Conservation (phyloP, 1,140 invertebrate genomes). For the Trissolcus basalis region DNA sequence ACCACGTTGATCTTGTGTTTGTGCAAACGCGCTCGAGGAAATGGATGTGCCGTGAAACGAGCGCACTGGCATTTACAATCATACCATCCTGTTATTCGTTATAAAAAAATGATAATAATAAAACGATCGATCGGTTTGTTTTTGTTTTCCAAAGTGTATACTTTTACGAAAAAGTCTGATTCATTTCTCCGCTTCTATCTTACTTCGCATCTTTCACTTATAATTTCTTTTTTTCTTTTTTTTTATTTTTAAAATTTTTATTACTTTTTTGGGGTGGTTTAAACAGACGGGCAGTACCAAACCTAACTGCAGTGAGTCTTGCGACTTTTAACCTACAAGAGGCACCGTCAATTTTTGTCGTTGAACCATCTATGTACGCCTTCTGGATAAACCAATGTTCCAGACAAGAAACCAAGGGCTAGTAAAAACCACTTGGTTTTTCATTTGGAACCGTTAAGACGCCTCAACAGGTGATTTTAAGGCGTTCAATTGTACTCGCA, state of each 20-base stretch:
- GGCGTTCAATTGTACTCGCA: not conserved
- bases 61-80: slow-evolving; percentile 1
- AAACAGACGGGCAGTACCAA: not conserved
- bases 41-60: slow-evolving; percentile 5
- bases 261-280: slow-evolving; percentile 16
- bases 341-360: slow-evolving; percentile 19
- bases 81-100: slow-evolving; percentile 12
- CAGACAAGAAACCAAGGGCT: slow-evolving; percentile 10
- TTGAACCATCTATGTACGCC: slow-evolving; percentile 8
- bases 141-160: slow-evolving; percentile 25
- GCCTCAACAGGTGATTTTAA: slow-evolving; percentile 10
- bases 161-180: slow-evolving; percentile 29
- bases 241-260: slow-evolving; percentile 9
- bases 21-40: slow-evolving; percentile 8
- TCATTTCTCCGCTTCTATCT: slow-evolving; percentile 14
- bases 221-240: slow-evolving; percentile 16
- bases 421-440: slow-evolving; percentile 1
- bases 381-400: not conserved
- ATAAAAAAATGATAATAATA: slow-evolving; percentile 19
- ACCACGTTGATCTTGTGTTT: not conserved
- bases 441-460: not conserved
- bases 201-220: slow-evolving; percentile 21
- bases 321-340: slow-evolving; percentile 12
- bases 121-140: slow-evolving; percentile 4
- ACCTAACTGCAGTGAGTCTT: slow-evolving; percentile 13